Percentiles rank a stretch among this genome's conserved stretches.
Conservation (phyloP, 2,113 vertebrate species). For the Conger conger region DNA sequence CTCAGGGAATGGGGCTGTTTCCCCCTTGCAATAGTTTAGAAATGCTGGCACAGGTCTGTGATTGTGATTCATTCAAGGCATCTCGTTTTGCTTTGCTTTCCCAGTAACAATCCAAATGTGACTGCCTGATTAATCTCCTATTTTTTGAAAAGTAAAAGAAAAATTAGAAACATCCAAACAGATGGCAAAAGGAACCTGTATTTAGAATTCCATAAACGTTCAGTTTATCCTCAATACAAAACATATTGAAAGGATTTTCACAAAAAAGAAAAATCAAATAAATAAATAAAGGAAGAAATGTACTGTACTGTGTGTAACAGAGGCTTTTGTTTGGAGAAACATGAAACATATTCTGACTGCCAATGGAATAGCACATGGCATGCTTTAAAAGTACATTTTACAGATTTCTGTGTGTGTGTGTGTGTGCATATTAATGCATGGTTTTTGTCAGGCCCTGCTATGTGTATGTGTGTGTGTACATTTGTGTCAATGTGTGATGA, state of each 20-base stretch:
- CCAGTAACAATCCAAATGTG: constrained; percentile 46
- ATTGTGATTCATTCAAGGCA: constrained; percentile 42
- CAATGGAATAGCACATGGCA: background rate
- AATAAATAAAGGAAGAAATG: background rate
- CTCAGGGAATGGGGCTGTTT: constrained; percentile 35
- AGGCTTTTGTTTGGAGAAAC: constrained; percentile 7
- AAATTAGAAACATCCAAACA: constrained; percentile 49
- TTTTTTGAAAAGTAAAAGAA: constrained; percentile 35
- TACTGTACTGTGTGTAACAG: background rate
- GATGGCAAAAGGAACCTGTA: constrained; percentile 45
- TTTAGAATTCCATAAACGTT: constrained; percentile 53
- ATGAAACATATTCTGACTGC: constrained; percentile 9
- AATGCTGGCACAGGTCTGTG: constrained; percentile 45
- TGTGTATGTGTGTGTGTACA: background rate
- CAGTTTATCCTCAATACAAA: constrained; percentile 61
- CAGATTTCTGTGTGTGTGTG: background rate
- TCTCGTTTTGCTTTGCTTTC: constrained; percentile 38
- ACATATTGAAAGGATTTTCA: constrained; percentile 63
- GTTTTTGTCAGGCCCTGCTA: no score
- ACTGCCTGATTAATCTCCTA: constrained; percentile 48
- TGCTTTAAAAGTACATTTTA: constrained; percentile 8
- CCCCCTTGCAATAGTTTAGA: constrained; percentile 32
- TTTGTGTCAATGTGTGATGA: background rate
- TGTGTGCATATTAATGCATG: background rate
- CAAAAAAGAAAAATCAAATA: constrained; percentile 34